These are phyloP conservation scores for Saccostrea cuccullata DNA, from an alignment of 1,140 invertebrate genomes.

Conservation along the genomic window DNA sequence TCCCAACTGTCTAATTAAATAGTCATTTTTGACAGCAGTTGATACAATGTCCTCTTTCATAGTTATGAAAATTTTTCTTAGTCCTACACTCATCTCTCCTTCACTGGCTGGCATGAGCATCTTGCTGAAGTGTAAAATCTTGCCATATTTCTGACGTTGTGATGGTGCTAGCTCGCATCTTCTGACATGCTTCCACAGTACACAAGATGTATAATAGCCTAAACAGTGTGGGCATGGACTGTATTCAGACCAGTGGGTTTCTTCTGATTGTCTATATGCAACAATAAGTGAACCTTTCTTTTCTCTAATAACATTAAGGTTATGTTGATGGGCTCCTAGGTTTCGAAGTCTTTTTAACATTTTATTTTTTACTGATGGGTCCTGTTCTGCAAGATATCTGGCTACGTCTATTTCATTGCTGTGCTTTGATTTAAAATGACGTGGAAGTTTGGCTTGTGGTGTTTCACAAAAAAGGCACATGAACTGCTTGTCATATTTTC, in stretches of 20 bases:
- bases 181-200: constrained; percentile 12
- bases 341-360: constrained; percentile 40
- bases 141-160: not conserved
- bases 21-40: constrained; percentile 41
- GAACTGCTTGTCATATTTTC: constrained; percentile 26
- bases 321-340: constrained; percentile 44
- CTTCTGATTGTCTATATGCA: constrained; percentile 29
- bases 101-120: not conserved
- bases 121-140: not conserved
- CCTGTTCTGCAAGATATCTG: not conserved
- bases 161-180: not conserved
- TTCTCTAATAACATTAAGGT: constrained; percentile 44
- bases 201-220: not conserved
- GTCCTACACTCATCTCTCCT: not conserved
- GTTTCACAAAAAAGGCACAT: constrained; percentile 34
- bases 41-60: constrained; percentile 34
- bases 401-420: constrained; percentile 28
- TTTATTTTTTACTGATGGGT: not conserved
- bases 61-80: constrained; percentile 7
- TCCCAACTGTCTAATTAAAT: constrained; percentile 29
- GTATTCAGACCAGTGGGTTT: not conserved
- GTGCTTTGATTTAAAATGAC: constrained; percentile 25
- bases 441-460: constrained; percentile 8
- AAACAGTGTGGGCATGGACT: not conserved
- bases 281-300: constrained; percentile 41